phyloP scores from a whole-genome alignment of 2,888 invertebrate genomes.

The Lordiphosa fenestrarum region DNA sequence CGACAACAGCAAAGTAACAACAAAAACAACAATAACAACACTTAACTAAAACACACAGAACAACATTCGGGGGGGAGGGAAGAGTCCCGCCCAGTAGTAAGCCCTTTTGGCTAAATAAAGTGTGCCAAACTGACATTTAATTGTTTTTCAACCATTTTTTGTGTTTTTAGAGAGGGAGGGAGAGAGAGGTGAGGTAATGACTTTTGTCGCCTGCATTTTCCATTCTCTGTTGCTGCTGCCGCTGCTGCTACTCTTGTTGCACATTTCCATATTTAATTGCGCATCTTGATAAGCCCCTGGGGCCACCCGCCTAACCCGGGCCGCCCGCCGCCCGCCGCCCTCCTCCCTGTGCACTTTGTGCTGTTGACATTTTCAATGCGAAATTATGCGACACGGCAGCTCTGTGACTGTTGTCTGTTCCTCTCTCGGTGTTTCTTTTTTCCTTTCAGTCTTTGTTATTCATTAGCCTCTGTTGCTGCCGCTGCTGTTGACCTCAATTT shows the following conservation, averaged over 20 bases:
- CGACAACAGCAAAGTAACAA: constrained; percentile 8
- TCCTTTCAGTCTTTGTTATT: constrained; percentile 50
- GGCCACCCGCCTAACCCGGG: constrained; percentile 20
- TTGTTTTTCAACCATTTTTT: constrained; percentile 38
- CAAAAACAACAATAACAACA: constrained; percentile 42
- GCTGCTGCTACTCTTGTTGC: constrained; percentile 43
- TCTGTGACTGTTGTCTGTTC: constrained; percentile 21
- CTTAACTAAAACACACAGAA: constrained; percentile 41
- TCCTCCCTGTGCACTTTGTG: constrained; percentile 20
- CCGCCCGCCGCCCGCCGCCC: too few species aligned
- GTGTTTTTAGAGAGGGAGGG: constrained; percentile 7
- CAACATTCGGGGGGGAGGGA: constrained; percentile 2
- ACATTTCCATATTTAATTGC: constrained; percentile 75
- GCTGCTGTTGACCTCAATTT: constrained; percentile 69
- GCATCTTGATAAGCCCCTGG: constrained; percentile 62
- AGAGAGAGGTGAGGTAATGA: constrained; percentile 46
- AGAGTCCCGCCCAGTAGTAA: constrained; percentile 2
- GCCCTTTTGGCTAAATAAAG: constrained; percentile 61
- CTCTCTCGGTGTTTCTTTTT: constrained; percentile 1
- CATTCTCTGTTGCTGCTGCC: constrained; percentile 34
- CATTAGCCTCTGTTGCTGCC: constrained; percentile 54
- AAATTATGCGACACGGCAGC: constrained; percentile 46
- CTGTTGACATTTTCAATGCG: constrained; percentile 47
- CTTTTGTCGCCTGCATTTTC: constrained; percentile 71
- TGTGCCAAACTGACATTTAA: constrained; percentile 70